Base-by-base conservation (phyloP, 2,888 invertebrate species). In the Dynastes grantii region DNA sequence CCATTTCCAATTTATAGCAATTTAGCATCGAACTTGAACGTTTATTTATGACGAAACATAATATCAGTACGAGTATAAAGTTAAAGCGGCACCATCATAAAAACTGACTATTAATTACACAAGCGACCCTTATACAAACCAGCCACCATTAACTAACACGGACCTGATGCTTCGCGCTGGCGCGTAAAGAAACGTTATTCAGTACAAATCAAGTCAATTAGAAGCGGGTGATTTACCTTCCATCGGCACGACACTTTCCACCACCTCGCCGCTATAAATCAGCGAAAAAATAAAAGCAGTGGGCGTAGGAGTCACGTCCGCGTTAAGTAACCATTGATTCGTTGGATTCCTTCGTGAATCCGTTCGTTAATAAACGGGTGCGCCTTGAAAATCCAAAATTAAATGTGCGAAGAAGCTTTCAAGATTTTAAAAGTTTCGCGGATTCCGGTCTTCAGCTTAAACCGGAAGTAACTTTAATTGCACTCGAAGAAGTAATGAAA, bases 201-300 rank as follows among this genome's bases (percentile, higher is more conserved):
- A 71, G 71, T 71, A 71, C 71, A 71, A 71, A 71, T 71, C 71
- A 71, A 71, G 71, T 71, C 71, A 71, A 71, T 71, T 71, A 71
- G 71, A 71, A 71, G 58, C 55, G 71, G 58, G 58, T 71, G 71
- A 71, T 71, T 71, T 71, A 71, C 71, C 71, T 71, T 71, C 71
- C 71, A 55, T 55, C 32, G 71, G 58, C 71, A 71, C 71, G 71
- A 71, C 71, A 55, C 71, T 71, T 55, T 53, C 71, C 71, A 49
- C 68, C 58, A 71, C 71, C 71, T 71, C 71, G 55, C 71, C 71
- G 71, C 71, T 37, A 71, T 71, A 71, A 71, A 71, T 71, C 71
- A 55, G 58, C 37, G 58, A 37, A 58, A 53, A 71, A 58, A 58
- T 71, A 71, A 71, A 71, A 71, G 58, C 53, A 32, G 71, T 58